Base-by-base conservation (phyloP, 2,113 vertebrate species). In the Corythoichthys haematopterus region DNA sequence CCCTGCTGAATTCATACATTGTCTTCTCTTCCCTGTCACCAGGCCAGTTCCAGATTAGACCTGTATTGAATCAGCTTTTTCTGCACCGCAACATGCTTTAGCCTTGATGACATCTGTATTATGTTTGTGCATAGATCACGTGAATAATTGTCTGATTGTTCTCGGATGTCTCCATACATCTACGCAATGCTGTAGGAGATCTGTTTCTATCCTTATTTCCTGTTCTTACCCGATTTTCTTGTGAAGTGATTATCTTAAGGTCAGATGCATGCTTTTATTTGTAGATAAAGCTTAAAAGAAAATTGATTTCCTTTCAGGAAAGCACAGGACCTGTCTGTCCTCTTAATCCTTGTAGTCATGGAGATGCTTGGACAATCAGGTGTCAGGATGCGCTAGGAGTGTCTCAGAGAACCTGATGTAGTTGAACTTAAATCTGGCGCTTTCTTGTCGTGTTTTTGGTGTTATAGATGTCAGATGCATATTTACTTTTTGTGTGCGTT, bases 301-400 rank as follows among this genome's bases (percentile, higher is more conserved):
- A 45, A 20, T 4, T 0, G 43, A 64, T 48, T 64, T 50, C 33
- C 46, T 59, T 74, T 45, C 66, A 56, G 56, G 55, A 60, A 36
- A 67, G 58, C 8, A 38, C 45, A 72, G 62, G n/a, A 72, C 40
- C 59, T 1, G 1, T 48, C 63, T 61, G 12, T 75, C 59, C 37
- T 65, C 64, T 70, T 10, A 69, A 75, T 45, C 60, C 12, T 6
- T 59, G 8, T 70, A 55, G 58, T 28, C 47, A 64, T 51, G 65
- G 72, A 65, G 63, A 78, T 46, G 4, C 68, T 12, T 37, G 55
- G 83, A 84, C 82, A 84, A 88, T 87, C 83, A 77, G 60, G 64
- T 64, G 76, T 78, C 80, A 68, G 81, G 64, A 64, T 72, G 74
- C 0, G 28, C 51, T 59, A 16, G 46, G 60, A 52, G 66, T 65